Base-by-base conservation (phyloP, 2,797 vertebrate genomes). In the Cuniculus paca region DNA sequence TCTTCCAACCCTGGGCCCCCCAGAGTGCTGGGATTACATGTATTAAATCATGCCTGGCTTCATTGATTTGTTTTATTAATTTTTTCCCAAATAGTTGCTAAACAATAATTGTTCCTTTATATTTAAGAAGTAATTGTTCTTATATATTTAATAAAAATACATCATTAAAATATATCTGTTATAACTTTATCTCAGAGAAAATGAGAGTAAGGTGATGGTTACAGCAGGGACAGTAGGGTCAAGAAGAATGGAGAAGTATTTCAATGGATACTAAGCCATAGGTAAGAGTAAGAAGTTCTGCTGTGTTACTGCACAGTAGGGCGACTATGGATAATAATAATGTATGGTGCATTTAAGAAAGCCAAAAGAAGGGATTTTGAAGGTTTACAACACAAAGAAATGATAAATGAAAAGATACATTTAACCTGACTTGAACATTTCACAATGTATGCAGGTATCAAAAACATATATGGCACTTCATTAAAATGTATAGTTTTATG, bases 21-120 rank as follows among this genome's bases (percentile, higher is more conserved):
- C 24, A 42, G 72, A 42, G 24, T 12, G 39, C 72, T 45, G 42
- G 11, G 72, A 45, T 74, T 74, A 45, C 42, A 42, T 24, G 11
- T 28, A 45, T 74, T 14, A 5, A 74, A 74, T 14, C 42, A 13
- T 45, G 26, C 12, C 6, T 26, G 22, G 24, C 5, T 45, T 45
- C 72, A 74, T 6, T 45, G 26, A 45, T 81, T 39, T 91, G 79
- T 63, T 61, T 89, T 83, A 77, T 65, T 92, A 20, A 84, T 90
- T 61, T 60, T 14, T 12, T 11, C 56, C 70, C 75, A 81, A 91
- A 78, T 70, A 86, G 84, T 42, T 24, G 48, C 28, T 70, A 91
- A 34, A 70, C 8, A 80, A 20, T 45, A 85, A 74, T 82, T 50
- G 14, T 70, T 84, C 56, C 24, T 65, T 85, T 88, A 45, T 48